Percentiles rank a stretch among this genome's conserved stretches.
Conservation (phyloP, 2,113 vertebrate species). For the Anser cygnoides region DNA sequence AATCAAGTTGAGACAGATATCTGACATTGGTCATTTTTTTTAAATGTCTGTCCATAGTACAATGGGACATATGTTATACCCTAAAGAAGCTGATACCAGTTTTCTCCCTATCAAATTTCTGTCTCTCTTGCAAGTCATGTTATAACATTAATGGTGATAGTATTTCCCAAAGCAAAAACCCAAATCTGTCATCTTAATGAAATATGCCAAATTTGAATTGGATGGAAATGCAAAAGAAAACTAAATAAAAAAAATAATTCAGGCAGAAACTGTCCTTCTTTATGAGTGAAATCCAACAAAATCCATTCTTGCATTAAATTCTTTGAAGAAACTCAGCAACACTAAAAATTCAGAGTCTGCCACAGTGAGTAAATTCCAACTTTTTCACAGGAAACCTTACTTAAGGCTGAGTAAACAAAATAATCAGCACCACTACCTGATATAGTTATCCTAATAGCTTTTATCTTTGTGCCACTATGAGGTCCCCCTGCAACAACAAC, state of each 20-base stretch:
- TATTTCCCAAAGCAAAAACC: neutral
- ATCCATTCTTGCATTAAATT: neutral
- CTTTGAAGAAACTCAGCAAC: neutral
- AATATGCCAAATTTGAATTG: neutral
- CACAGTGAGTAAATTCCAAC: neutral
- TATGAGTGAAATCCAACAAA: neutral
- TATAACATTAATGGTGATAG: neutral
- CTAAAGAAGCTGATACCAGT: neutral
- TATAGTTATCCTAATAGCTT: neutral
- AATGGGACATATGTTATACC: neutral
- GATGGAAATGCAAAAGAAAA: neutral
- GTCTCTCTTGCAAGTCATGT: neutral
- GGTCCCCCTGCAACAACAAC: neutral
- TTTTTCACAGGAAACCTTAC: neutral
- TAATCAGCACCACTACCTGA: neutral
- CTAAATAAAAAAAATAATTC: neutral
- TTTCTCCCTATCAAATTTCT: neutral
- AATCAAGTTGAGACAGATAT: neutral
- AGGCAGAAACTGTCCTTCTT: neutral
- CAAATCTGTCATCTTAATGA: neutral
- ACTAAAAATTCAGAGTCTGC: neutral
- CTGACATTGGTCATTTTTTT: neutral
- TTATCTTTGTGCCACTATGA: neutral
- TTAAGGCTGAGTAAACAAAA: neutral
- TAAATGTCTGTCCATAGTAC: neutral